phyloP scores from a whole-genome alignment of 2,797 vertebrate genomes.

The Menidia menidia region DNA sequence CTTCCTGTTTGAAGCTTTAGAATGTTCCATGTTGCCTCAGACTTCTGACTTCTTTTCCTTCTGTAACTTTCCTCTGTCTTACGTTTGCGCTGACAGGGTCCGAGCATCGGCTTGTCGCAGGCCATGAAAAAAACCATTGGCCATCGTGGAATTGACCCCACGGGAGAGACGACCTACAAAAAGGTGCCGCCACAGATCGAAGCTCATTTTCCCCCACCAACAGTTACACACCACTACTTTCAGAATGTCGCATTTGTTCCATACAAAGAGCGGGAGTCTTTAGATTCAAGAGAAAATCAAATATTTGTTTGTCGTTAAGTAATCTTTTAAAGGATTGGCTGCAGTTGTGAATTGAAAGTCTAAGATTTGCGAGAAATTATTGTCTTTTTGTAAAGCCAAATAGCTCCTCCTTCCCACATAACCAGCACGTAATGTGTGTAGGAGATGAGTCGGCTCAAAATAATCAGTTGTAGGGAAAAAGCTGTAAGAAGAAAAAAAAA shows the following conservation, averaged over 20 bases:
- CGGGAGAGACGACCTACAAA: conserved; percentile 96
- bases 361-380: background rate
- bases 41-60: background rate
- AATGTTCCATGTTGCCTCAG: conserved; percentile 15
- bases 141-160: conserved; percentile 92
- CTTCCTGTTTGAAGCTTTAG: conserved; percentile 56
- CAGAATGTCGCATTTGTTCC: too few relatives aligned
- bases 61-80: conserved; percentile 29
- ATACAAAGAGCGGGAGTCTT: too few relatives aligned
- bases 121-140: conserved; percentile 89
- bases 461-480: too few relatives aligned
- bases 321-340: too few relatives aligned
- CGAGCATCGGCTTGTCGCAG: conserved; percentile 75
- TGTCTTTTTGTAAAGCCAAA: background rate
- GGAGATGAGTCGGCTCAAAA: too few relatives aligned
- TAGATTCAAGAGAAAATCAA: too few relatives aligned
- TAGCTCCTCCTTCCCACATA: too few relatives aligned
- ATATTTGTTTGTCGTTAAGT: too few relatives aligned
- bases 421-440: too few relatives aligned
- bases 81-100: conserved; percentile 74
- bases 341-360: background rate
- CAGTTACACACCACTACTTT: too few relatives aligned
- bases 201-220: background rate
- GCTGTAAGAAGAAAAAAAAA: too few relatives aligned
- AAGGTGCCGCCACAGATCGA: conserved; percentile 81